phyloP scores from a whole-genome alignment of 2,797 vertebrate species.

The Discoglossus pictus region DNA sequence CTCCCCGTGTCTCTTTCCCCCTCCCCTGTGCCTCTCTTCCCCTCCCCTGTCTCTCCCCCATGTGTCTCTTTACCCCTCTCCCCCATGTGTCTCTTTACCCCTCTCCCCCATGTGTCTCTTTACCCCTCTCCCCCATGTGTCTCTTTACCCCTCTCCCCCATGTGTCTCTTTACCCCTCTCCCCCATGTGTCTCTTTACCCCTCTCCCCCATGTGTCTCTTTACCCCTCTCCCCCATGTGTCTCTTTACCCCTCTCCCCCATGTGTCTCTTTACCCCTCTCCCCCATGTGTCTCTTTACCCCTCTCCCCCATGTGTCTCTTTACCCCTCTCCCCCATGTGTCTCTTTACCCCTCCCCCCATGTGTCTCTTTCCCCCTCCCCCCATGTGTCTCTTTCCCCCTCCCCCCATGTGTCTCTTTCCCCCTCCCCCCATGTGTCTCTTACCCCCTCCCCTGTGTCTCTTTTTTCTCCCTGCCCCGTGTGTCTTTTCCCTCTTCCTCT shows the following conservation, averaged over 20 bases:
- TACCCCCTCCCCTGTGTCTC: too few species aligned
- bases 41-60: background rate
- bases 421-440: conserved; percentile 22
- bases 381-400: conserved; percentile 52
- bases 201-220: conserved; percentile 36
- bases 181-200: conserved; percentile 54
- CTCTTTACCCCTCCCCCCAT: too few species aligned
- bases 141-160: too few species aligned
- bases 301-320: background rate
- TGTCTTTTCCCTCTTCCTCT: too few species aligned
- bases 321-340: too few species aligned
- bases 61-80: background rate
- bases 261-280: background rate
- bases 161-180: conserved; percentile 49
- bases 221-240: conserved; percentile 24
- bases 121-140: too few species aligned
- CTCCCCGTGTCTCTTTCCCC: background rate
- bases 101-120: background rate
- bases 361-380: conserved; percentile 51
- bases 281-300: background rate
- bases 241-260: too few species aligned
- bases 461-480: too few species aligned
- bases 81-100: background rate
- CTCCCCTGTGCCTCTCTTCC: background rate
- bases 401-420: conserved; percentile 34